These are phyloP conservation scores for Agapetus fuscipes DNA, from an alignment of 2,888 invertebrate species.

Conservation along the genomic window DNA sequence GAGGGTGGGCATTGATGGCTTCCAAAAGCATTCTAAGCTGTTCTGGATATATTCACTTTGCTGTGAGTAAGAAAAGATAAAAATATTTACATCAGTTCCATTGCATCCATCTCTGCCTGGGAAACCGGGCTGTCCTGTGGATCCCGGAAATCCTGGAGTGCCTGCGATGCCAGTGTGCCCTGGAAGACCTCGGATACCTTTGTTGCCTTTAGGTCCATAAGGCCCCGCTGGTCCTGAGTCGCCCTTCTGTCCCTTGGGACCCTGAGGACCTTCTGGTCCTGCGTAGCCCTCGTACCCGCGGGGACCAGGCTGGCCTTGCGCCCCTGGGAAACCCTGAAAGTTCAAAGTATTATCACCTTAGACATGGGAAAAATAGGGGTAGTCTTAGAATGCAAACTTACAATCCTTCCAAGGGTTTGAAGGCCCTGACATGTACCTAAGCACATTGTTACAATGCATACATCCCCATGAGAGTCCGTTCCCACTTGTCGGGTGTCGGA, in stretches of 20 bases:
- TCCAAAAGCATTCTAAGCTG: too few relatives aligned
- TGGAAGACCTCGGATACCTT: slow-evolving; percentile 77
- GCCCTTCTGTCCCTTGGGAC: slow-evolving; percentile 83
- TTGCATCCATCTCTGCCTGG: slow-evolving; percentile 93
- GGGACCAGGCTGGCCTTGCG: slow-evolving; percentile 60
- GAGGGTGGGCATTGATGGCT: too few relatives aligned
- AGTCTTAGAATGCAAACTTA: too few relatives aligned
- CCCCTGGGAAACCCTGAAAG: slow-evolving; percentile 62
- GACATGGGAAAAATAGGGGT: background rate
- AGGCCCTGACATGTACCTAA: too few relatives aligned
- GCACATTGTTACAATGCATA: too few relatives aligned
- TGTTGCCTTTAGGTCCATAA: slow-evolving; percentile 74
- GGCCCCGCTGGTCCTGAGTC: slow-evolving; percentile 75
- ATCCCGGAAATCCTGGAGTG: slow-evolving; percentile 60
- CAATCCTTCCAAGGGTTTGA: too few relatives aligned
- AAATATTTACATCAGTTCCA: slow-evolving; percentile 77
- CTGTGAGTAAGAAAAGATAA: too few relatives aligned
- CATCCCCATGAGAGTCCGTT: too few relatives aligned
- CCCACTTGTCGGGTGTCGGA: too few relatives aligned
- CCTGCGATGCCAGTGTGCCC: slow-evolving; percentile 76
- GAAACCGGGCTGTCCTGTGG: slow-evolving; percentile 61
- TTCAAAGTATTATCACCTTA: slow-evolving; percentile 4
- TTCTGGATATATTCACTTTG: too few relatives aligned
- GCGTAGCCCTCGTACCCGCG: slow-evolving; percentile 72
- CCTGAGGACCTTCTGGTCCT: slow-evolving; percentile 76